Percentiles rank a stretch among this genome's conserved stretches.
Conservation (phyloP, 2,797 vertebrate genomes). For the Halcyon badia region DNA sequence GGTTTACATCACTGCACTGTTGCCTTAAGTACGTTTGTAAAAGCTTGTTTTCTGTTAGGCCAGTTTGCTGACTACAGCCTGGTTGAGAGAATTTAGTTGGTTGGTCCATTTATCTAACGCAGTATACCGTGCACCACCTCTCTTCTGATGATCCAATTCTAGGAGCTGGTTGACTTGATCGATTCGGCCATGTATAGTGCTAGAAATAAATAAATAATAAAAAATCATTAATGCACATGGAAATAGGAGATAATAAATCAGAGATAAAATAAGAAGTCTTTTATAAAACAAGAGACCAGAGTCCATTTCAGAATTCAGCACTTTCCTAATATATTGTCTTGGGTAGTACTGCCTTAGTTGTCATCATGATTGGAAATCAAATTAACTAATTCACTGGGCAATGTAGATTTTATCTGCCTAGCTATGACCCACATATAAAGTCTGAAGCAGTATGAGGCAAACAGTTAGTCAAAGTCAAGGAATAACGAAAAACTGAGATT, state of each 20-base stretch:
- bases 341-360: not conserved
- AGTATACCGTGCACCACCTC: conserved; percentile 97
- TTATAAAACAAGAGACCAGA: not conserved
- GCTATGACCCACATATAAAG: not conserved
- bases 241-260: not conserved
- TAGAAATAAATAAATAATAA: conserved; percentile 73
- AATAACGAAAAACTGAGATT: not conserved
- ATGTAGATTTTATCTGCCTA: not conserved
- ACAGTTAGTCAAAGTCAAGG: not conserved
- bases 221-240: not conserved
- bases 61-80: conserved; percentile 98
- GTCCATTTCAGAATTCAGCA: conserved; percentile 11
- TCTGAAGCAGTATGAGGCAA: not conserved
- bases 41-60: conserved; percentile 90
- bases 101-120: conserved; percentile 99
- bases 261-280: not conserved
- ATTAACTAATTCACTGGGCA: not conserved
- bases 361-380: not conserved
- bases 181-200: conserved; percentile 98
- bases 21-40: conserved; percentile 82
- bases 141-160: conserved; percentile 99
- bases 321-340: not conserved
- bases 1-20: conserved; percentile 86
- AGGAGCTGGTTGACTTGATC: conserved; percentile 99
- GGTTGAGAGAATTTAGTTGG: conserved; percentile 98